Percentiles rank a stretch among this genome's conserved stretches.
These are phyloP conservation scores for Criorhina ranunculi DNA, from an alignment of 2,888 invertebrate genomes.

Conservation along the genomic window DNA sequence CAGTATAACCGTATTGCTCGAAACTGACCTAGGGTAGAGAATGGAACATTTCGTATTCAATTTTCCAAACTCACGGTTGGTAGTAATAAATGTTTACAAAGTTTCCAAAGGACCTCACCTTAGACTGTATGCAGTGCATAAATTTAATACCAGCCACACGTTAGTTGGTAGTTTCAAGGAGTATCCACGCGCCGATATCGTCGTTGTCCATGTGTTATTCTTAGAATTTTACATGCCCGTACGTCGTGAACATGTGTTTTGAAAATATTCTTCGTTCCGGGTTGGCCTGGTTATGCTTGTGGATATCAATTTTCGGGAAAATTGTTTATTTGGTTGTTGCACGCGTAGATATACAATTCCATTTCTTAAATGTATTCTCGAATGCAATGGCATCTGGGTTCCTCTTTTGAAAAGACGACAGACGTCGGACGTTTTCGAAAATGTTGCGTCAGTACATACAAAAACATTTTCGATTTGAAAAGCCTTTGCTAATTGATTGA, in stretches of 20 bases:
- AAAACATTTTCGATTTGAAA: constrained; percentile 35
- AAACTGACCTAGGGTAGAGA: constrained; percentile 34
- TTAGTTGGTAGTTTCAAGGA: neutral
- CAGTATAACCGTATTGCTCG: constrained; percentile 18
- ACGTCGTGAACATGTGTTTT: constrained; percentile 45
- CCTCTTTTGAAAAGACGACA: neutral
- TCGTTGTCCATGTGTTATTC: constrained; percentile 21
- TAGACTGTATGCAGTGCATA: neutral
- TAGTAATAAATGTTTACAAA: constrained; percentile 56
- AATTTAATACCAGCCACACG: constrained; percentile 10
- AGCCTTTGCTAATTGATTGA: constrained; percentile 72
- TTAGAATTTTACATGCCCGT: constrained; percentile 22
- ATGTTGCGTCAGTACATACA: neutral
- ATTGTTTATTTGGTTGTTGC: constrained; percentile 32
- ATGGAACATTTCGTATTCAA: too few relatives aligned
- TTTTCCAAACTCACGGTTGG: neutral
- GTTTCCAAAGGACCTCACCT: constrained; percentile 4
- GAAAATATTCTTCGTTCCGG: constrained; percentile 36
- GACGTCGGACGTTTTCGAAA: neutral
- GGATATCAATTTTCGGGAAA: constrained; percentile 44
- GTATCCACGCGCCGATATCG: neutral
- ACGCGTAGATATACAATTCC: neutral
- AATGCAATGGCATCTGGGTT: constrained; percentile 21
- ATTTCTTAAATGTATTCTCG: neutral
- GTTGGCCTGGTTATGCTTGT: constrained; percentile 39